Base-by-base conservation (phyloP, 2,888 invertebrate genomes). In the Drosophila dives region DNA sequence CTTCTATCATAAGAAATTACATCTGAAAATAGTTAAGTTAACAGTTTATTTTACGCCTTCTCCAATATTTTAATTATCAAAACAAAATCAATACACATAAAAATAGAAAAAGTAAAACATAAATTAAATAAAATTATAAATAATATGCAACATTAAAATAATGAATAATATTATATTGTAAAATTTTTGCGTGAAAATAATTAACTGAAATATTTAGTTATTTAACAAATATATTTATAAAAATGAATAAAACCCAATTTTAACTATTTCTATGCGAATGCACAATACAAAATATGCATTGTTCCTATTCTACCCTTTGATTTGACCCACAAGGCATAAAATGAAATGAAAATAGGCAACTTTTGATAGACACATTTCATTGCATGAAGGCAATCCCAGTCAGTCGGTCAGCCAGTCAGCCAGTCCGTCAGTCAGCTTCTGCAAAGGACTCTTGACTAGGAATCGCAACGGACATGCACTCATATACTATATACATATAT, bases 321-420 rank as follows among this genome's bases (percentile, higher is more conserved):
- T 29, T 49, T 17, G 51, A 64, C n/a, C 33, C 42, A 72, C 58
- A 58, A 51, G 38, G 60, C 64, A 81, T 53, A 61, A 62, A 53
- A 49, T 38, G 62, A 66, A 87, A 85, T 69, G 55, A 29, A 67
- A 60, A 61, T 66, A 66, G 65, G 67, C 67, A 77, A 75, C 84
- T 79, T 84, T 85, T 86, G 89, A 86, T 84, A 64, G 90, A 89
- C 89, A 86, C 75, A 86, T 89, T 90, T 86, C 80, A 90, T 89
- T 77, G 77, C 82, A 81, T 59, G 87, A 50, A 61, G 64, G 48
- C 79, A 88, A 74, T 64, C n/a, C 50, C 17, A n/a, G 58, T 8
- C n/a, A 36, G 34, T 50, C 72, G 65, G 81, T n/a, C 17, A n/a
- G 56, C 4, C n/a, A 36, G 34, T 50, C 72, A 67, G 81, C 11